phyloP scores from a whole-genome alignment of 2,113 vertebrate species.

The Osmerus eperlanus region DNA sequence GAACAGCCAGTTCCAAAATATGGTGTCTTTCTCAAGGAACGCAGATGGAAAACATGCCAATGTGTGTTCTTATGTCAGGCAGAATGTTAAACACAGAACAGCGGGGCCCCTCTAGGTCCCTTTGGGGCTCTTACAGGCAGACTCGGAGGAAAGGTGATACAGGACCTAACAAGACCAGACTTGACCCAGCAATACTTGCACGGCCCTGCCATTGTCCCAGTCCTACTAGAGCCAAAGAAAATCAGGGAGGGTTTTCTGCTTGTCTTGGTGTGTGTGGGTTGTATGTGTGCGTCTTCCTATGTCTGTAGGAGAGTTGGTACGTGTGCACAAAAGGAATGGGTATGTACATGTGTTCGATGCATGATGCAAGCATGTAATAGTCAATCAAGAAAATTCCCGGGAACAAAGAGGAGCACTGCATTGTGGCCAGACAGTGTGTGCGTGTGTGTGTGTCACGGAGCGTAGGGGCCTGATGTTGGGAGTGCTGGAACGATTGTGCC shows the following conservation, averaged over 20 bases:
- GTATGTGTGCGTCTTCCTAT: neutral
- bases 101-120: slow-evolving; percentile 22
- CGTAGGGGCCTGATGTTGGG: slow-evolving; percentile 7
- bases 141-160: slow-evolving; percentile 60
- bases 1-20: too few species aligned
- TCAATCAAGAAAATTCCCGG: slow-evolving; percentile 8
- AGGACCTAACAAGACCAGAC: slow-evolving; percentile 65
- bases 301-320: slow-evolving; percentile 12
- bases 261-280: slow-evolving; percentile 4
- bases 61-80: slow-evolving; percentile 3
- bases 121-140: slow-evolving; percentile 16
- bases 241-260: slow-evolving; percentile 27
- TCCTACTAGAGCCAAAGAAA: slow-evolving; percentile 43
- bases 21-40: too few species aligned
- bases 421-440: slow-evolving; percentile 5
- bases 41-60: too few species aligned
- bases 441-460: neutral
- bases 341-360: neutral
- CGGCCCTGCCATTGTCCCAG: slow-evolving; percentile 51
- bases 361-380: neutral
- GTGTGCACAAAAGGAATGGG: slow-evolving; percentile 14
- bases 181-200: slow-evolving; percentile 52
- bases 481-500: slow-evolving; percentile 37
- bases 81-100: slow-evolving; percentile 58
- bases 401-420: slow-evolving; percentile 6